A percentile compares a stretch with the other conserved stretches of the same genome.
phyloP scores from a whole-genome alignment of 2,113 vertebrate species.

The Seriola rivoliana region DNA sequence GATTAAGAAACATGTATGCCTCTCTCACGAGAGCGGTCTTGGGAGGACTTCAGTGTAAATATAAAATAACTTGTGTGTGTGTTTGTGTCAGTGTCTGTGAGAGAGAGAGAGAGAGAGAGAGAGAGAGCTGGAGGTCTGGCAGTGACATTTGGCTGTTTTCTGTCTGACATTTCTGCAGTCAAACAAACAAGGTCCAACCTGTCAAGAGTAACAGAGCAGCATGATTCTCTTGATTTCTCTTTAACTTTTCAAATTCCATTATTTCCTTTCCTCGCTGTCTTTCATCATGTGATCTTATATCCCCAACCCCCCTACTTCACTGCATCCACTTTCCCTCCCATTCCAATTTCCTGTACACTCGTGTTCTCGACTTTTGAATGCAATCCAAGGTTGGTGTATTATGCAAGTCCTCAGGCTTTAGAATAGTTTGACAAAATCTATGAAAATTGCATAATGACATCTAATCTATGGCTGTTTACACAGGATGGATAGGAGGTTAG shows the following conservation, averaged over 20 bases:
- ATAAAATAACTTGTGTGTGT: conserved; percentile 52
- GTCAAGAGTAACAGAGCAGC: conserved; percentile 50
- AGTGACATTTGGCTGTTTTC: conserved; percentile 71
- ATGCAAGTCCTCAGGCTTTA: background rate
- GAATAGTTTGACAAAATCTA: background rate
- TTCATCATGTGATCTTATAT: conserved; percentile 15
- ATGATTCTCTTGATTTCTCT: conserved; percentile 15
- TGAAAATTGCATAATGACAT: background rate
- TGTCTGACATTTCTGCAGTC: conserved; percentile 72
- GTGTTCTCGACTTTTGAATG: conserved; percentile 12
- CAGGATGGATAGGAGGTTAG: background rate
- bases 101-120: background rate
- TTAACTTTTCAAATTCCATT: conserved; percentile 25
- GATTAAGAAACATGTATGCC: conserved; percentile 72
- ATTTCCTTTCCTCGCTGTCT: conserved; percentile 4
- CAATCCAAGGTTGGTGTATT: conserved; percentile 4
- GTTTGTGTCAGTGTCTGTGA: conserved; percentile 10
- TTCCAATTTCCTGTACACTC: conserved; percentile 19
- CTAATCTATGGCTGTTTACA: background rate
- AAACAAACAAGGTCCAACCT: conserved; percentile 72
- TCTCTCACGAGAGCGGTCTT: conserved; percentile 48
- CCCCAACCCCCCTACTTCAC: background rate
- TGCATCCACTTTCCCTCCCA: conserved; percentile 22
- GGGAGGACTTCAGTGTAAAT: conserved; percentile 65
- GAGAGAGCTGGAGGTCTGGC: conserved; percentile 43